Conservation (phyloP, 1,140 invertebrate species). For the Zaprionus ghesquierei region DNA sequence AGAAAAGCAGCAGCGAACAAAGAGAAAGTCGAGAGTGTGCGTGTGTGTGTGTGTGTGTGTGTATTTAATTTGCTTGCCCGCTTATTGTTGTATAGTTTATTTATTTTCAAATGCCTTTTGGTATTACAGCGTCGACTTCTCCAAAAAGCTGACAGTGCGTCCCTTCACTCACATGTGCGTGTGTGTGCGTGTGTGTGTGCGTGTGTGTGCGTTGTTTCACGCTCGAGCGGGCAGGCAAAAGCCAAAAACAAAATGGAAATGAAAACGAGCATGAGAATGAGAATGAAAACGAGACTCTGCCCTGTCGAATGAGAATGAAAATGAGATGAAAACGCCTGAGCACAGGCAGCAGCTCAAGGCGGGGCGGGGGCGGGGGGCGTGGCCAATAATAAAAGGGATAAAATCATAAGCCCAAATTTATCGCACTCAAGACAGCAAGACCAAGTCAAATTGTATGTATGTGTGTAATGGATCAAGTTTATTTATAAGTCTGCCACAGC, state of each 20-base stretch:
- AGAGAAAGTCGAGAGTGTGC: slow-evolving; percentile 16
- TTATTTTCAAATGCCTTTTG: slow-evolving; percentile 43
- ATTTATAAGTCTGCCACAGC: slow-evolving; percentile 58
- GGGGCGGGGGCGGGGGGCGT: neutral
- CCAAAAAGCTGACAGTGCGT: slow-evolving; percentile 52
- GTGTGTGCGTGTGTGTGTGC: slow-evolving; percentile 1
- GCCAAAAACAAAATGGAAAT: slow-evolving; percentile 39
- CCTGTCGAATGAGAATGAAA: slow-evolving; percentile 33
- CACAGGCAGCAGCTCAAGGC: too few relatives aligned
- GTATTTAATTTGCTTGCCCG: slow-evolving; percentile 48
- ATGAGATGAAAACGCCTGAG: slow-evolving; percentile 33
- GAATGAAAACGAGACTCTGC: slow-evolving; percentile 54
- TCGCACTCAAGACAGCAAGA: slow-evolving; percentile 62
- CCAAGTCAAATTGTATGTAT: slow-evolving; percentile 53
- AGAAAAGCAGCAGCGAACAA: slow-evolving; percentile 28
- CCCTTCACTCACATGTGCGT: neutral
- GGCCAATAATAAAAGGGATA: slow-evolving; percentile 68
- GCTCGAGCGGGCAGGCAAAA: slow-evolving; percentile 65
- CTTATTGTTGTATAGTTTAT: slow-evolving; percentile 48
- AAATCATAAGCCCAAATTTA: slow-evolving; percentile 79
- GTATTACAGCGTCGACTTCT: slow-evolving; percentile 7
- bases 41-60: slow-evolving; percentile 23
- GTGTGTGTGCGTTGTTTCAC: slow-evolving; percentile 69
- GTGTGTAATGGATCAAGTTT: slow-evolving; percentile 76
- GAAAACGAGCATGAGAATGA: slow-evolving; percentile 44